Evolutionary conservation across 2,888 invertebrate species (phyloP), one percentile per base, ranked within the genome.

Genomic region (Chrysolina americana): DNA sequence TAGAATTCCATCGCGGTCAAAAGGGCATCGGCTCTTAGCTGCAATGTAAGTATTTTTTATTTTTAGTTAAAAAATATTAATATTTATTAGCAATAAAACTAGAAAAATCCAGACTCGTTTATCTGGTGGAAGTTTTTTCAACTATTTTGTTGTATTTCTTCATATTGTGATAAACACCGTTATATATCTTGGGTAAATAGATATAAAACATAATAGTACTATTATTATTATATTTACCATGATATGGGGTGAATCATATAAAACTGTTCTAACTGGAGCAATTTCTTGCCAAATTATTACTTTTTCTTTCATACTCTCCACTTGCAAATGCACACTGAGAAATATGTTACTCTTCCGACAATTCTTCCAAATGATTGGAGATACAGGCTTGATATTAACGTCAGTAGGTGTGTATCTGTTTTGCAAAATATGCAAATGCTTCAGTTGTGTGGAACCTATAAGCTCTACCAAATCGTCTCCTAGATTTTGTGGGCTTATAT

Each of bases 361-460:
- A 28, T 81, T 83, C 74, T 89, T 88, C 91, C 90, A 90, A 0
- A 87, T 86, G 76, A 87, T 87, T 0, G 84, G 83, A 15, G 87
- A 88, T 78, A 92, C 91, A 75, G 91, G 87, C 76, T 87, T 88
- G 50, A 91, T 88, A 17, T 88, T 87, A 0, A 89, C 83, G 64
- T 91, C 90, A 68, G 89, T 89, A 0, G 93, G 92, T 28, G 93
- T 92, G 78, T 92, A 93, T 63, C 90, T 88, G 85, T 95, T 95
- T 87, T 96, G 95, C 17, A 94, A 86, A 68, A 96, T 91, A 85
- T 94, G 92, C 76, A 96, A 87, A 82, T 95, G 92, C 73, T 89
- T 88, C 70, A 95, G 84, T 79, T 89, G 90, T 1, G 91, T 92
- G 76, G 92, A 90, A n/a, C 92, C 92, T 56, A 95, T 85, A 63